phyloP scores from a whole-genome alignment of 2,888 invertebrate genomes.

The Halictus ligatus region DNA sequence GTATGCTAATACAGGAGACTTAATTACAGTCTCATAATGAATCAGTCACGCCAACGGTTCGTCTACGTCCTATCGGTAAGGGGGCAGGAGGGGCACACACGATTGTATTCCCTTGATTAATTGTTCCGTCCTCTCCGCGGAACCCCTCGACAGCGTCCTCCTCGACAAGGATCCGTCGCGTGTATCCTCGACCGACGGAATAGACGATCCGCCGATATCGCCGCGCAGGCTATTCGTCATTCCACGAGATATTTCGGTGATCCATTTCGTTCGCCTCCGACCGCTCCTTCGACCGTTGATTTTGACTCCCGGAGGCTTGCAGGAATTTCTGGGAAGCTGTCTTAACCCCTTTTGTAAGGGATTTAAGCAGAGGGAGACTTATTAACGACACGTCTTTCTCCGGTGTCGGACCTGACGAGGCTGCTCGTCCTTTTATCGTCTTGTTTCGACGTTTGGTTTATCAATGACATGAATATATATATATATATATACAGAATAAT shows the following conservation, averaged over 20 bases:
- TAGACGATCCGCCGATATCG: conserved; percentile 46
- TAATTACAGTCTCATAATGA: conserved; percentile 81
- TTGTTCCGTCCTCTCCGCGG: conserved; percentile 65
- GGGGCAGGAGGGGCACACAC: conserved; percentile 46
- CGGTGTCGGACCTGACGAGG: no score
- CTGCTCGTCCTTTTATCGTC: no score
- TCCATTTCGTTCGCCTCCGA: conserved; percentile 30
- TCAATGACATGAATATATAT: no score
- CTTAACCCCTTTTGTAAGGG: not conserved
- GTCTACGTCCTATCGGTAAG: conserved; percentile 20
- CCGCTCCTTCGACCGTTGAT: not conserved
- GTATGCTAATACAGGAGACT: conserved; percentile 80
- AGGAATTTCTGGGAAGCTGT: not conserved
- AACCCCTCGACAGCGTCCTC: conserved; percentile 29
- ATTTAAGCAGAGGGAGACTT: no score
- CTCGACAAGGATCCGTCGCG: conserved; percentile 31
- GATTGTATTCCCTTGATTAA: conserved; percentile 76
- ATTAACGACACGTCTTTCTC: no score
- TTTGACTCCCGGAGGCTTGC: not conserved
- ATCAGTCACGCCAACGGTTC: conserved; percentile 76
- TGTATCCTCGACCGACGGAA: conserved; percentile 38
- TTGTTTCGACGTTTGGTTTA: no score
- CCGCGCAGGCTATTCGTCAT: conserved; percentile 56
- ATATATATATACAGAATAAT: no score
- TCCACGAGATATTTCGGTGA: conserved; percentile 32